A percentile compares a stretch with the other conserved stretches of the same genome.
phyloP scores from a whole-genome alignment of 2,113 vertebrate genomes.

The Regulus satrapa region DNA sequence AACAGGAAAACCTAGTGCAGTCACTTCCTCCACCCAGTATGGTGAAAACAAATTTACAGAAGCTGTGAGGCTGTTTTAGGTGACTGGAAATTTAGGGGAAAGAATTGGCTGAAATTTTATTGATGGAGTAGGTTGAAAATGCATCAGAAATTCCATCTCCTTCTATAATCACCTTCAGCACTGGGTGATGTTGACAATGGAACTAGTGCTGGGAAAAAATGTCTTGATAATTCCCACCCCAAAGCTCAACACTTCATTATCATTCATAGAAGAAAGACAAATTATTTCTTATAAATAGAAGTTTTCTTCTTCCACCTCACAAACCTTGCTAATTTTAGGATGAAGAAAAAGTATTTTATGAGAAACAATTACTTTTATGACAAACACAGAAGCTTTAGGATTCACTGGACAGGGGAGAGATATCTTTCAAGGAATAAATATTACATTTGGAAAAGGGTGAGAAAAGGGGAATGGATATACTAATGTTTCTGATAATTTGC shows the following conservation, averaged over 20 bases:
- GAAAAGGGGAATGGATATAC: background rate
- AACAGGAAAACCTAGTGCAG: constrained; percentile 16
- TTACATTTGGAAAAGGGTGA: background rate
- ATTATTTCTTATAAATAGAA: background rate
- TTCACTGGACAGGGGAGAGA: background rate
- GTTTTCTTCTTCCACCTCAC: background rate
- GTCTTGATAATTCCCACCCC: background rate
- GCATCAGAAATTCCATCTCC: background rate
- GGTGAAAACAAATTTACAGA: background rate
- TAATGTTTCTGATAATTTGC: background rate
- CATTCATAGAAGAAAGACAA: background rate
- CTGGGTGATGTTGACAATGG: background rate
- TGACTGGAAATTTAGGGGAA: background rate
- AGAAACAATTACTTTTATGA: background rate
- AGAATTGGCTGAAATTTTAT: background rate
- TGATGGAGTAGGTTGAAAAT: background rate
- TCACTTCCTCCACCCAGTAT: background rate
- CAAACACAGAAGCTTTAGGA: background rate
- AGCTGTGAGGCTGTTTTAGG: background rate
- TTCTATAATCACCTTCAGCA: background rate
- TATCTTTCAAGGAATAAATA: background rate
- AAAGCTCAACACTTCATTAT: background rate
- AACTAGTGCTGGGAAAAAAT: background rate
- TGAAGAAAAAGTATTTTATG: background rate
- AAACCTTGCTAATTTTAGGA: background rate